phyloP scores from a whole-genome alignment of 2,113 vertebrate species.

The Bostrychus sinensis region DNA sequence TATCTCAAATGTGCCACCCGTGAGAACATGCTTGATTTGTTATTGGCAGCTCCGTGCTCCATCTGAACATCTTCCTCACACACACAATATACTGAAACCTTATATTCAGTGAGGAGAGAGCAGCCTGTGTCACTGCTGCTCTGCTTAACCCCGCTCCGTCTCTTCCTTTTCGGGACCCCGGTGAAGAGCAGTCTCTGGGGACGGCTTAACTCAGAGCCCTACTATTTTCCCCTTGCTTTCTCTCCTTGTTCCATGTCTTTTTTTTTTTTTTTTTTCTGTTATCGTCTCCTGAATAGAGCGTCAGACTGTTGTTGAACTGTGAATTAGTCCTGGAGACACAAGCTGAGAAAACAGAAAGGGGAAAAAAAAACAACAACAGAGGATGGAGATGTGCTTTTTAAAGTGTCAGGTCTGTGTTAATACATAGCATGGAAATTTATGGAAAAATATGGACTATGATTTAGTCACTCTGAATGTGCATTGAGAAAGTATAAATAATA shows the following conservation, averaged over 20 bases:
- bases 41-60: conserved; percentile 52
- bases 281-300: conserved; percentile 49
- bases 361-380: conserved; percentile 3
- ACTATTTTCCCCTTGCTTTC: conserved; percentile 31
- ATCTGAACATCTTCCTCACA: conserved; percentile 28
- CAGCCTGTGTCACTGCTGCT: conserved; percentile 66
- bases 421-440: too few relatives aligned
- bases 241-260: conserved; percentile 37
- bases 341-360: conserved; percentile 17
- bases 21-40: conserved; percentile 45
- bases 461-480: too few relatives aligned
- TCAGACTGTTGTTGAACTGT: conserved; percentile 52
- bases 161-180: conserved; percentile 46
- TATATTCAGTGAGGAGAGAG: conserved; percentile 64
- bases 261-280: conserved; percentile 57
- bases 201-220: conserved; percentile 67
- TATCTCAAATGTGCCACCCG: neutral
- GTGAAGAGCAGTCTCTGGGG: conserved; percentile 67
- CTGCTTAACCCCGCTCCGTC: conserved; percentile 53
- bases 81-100: conserved; percentile 43
- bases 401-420: neutral
- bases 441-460: too few relatives aligned
- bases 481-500: too few relatives aligned
- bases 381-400: conserved; percentile 12
- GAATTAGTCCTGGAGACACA: conserved; percentile 40